Evolutionary conservation across 2,888 invertebrate species (phyloP).

Genomic region (Hypomecis punctinalis): DNA sequence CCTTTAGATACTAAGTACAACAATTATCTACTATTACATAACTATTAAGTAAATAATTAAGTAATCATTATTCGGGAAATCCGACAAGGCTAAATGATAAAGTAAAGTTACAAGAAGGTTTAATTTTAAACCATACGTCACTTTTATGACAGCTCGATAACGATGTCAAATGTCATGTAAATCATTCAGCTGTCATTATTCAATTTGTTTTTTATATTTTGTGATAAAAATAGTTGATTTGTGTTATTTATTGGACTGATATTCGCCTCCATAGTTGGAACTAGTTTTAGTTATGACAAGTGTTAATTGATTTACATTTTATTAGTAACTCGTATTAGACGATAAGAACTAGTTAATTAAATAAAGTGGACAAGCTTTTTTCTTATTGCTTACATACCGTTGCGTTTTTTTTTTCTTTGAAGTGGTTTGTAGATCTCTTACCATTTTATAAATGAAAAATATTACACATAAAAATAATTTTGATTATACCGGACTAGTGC

Average conservation of each 20-base stretch:
- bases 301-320: background rate
- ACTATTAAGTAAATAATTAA: no score
- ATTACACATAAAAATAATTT: no score
- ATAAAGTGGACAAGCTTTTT: no score
- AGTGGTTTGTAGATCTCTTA: no score
- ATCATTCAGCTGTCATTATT: conserved; percentile 1
- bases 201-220: background rate
- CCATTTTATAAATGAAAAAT: no score
- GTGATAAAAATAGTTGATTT: background rate
- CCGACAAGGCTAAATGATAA: background rate
- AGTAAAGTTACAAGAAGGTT: conserved; percentile 9
- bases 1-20: background rate
- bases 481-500: no score
- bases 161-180: conserved; percentile 19
- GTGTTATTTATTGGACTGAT: background rate
- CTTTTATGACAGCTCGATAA: conserved; percentile 49
- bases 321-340: no score
- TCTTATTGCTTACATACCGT: no score
- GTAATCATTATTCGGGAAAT: conserved; percentile 5
- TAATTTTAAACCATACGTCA: conserved; percentile 15
- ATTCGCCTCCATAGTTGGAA: background rate
- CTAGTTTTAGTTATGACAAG: background rate
- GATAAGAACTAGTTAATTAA: no score
- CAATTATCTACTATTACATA: background rate
- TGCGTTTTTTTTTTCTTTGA: no score